These are phyloP conservation scores for Sebastes alutus DNA, from an alignment of 2,797 vertebrate species.

Conservation along the genomic window DNA sequence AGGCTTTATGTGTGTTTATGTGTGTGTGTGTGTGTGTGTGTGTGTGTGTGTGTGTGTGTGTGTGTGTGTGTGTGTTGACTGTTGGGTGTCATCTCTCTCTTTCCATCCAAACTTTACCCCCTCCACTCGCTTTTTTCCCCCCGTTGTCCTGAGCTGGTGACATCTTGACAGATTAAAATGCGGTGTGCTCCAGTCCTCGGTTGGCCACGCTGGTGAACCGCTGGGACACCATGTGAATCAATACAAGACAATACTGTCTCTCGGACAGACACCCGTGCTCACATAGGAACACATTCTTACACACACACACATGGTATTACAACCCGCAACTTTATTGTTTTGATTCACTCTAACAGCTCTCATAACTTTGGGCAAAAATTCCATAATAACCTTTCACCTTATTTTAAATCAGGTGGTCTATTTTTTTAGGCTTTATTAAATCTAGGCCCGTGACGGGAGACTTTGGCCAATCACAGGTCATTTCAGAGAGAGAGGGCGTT, in stretches of 20 bases:
- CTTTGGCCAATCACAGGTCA: too few species aligned
- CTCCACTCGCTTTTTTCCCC: neutral
- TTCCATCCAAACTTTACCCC: constrained; percentile 31
- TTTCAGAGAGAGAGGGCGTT: too few species aligned
- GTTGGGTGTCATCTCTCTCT: constrained; percentile 59
- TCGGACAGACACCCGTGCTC: constrained; percentile 10
- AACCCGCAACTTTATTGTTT: neutral
- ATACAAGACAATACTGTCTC: constrained; percentile 57
- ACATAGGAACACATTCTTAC: neutral
- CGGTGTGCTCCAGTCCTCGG: constrained; percentile 47
- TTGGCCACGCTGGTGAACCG: constrained; percentile 49
- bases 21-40: neutral
- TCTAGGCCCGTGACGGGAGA: too few species aligned
- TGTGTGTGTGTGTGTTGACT: neutral
- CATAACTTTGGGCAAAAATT: neutral
- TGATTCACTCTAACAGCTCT: neutral
- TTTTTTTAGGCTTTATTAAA: neutral
- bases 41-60: neutral
- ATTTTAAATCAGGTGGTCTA: neutral
- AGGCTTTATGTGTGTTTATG: constrained; percentile 30
- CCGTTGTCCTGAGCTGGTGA: constrained; percentile 48
- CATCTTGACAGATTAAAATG: constrained; percentile 77
- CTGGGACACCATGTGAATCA: constrained; percentile 57
- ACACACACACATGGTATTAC: neutral
- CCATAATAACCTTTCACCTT: neutral